phyloP scores from a whole-genome alignment of 2,797 vertebrate genomes.

The Onychomys leucogaster region DNA sequence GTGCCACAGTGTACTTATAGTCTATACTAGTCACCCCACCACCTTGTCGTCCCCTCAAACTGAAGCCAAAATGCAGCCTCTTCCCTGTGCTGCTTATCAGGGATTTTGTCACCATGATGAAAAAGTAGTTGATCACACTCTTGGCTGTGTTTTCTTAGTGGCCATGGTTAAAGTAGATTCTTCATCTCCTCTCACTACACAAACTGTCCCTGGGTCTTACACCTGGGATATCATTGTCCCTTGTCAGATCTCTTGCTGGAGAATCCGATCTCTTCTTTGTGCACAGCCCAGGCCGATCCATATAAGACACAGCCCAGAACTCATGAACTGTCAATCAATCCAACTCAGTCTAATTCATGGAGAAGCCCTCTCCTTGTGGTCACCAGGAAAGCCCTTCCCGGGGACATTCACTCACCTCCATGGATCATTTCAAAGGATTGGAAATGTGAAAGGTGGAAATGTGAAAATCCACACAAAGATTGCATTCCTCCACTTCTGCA shows the following conservation, averaged over 20 bases:
- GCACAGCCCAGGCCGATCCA: neutral
- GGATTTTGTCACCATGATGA: neutral
- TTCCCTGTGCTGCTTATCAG: neutral
- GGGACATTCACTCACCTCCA: neutral
- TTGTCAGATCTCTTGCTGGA: neutral
- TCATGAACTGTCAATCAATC: neutral
- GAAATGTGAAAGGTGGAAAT: neutral
- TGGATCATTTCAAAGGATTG: neutral
- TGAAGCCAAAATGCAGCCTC: neutral
- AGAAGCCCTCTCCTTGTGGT: neutral
- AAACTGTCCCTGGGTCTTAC: neutral
- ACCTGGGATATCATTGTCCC: neutral
- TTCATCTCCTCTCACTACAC: neutral
- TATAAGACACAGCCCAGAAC: neutral
- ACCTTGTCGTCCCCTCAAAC: neutral
- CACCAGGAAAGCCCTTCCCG: neutral
- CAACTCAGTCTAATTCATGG: accelerated
- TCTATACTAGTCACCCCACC: neutral
- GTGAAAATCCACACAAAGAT: neutral
- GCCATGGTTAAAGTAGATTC: neutral
- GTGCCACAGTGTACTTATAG: neutral
- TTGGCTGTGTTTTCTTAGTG: neutral
- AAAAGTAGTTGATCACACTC: no score
- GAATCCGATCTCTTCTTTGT: neutral
- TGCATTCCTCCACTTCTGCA: neutral